Evolutionary conservation across 2,797 vertebrate species (phyloP).

Genomic region (Lophotriccus pileatus): DNA sequence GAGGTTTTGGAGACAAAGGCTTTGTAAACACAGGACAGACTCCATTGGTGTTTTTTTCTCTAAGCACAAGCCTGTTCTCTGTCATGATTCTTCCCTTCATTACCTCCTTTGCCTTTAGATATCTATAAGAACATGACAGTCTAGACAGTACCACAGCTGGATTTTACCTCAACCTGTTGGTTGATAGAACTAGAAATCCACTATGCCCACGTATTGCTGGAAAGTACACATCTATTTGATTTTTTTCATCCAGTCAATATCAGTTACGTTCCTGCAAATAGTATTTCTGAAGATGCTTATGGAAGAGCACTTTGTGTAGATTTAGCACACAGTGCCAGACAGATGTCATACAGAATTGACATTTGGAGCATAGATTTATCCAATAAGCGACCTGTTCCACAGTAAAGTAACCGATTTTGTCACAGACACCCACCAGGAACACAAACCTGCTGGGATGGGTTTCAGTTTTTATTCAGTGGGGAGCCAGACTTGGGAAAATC

Average conservation of each 20-base stretch:
- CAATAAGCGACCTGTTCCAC: not conserved
- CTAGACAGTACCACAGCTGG: not conserved
- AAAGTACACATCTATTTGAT: not conserved
- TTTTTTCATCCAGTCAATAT: not conserved
- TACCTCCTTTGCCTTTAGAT: not conserved
- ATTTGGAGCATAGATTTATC: not conserved
- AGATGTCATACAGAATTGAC: not conserved
- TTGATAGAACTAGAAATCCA: not conserved
- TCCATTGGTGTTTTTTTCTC: not conserved
- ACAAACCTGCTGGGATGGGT: not conserved
- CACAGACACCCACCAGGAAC: not conserved
- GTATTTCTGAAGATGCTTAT: not conserved
- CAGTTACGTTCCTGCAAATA: not conserved
- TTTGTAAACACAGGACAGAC: not conserved
- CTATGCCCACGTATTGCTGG: not conserved
- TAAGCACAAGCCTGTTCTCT: not conserved
- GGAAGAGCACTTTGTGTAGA: not conserved
- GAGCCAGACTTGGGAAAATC: not conserved
- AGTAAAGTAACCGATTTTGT: not conserved
- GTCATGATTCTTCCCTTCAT: rapidly evolving
- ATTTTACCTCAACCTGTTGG: not conserved
- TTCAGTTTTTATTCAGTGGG: not conserved
- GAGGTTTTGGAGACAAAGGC: not conserved
- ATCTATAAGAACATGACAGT: not conserved
- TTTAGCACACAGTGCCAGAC: not conserved